phyloP scores from a whole-genome alignment of 2,888 invertebrate species.

The Gandaritis pyraliata region DNA sequence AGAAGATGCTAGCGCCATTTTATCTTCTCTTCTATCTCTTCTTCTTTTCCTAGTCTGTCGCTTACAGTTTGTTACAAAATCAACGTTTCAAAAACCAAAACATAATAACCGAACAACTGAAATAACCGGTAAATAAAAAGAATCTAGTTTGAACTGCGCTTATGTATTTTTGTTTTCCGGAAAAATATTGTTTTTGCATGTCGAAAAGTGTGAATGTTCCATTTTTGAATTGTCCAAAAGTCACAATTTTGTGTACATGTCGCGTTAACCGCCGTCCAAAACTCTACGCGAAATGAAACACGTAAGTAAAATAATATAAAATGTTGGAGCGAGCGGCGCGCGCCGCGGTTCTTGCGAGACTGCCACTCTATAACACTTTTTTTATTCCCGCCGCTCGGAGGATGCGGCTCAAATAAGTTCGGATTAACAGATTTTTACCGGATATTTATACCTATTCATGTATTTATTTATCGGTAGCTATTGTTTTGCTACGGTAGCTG shows the following conservation, averaged over 20 bases:
- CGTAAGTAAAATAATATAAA: slow-evolving; percentile 81
- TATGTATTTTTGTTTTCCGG: slow-evolving; percentile 64
- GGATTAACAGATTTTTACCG: slow-evolving; percentile 60
- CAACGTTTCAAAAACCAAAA: slow-evolving; percentile 66
- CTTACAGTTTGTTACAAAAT: slow-evolving; percentile 73
- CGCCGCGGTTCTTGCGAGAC: slow-evolving; percentile 75
- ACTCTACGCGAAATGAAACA: slow-evolving; percentile 83
- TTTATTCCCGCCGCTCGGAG: slow-evolving; percentile 74
- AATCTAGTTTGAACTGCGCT: slow-evolving; percentile 81
- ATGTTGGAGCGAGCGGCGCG: slow-evolving; percentile 77
- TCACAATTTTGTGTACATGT: slow-evolving; percentile 79
- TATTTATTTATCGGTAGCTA: slow-evolving; percentile 30
- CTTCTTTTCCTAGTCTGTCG: slow-evolving; percentile 56
- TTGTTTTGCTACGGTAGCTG: slow-evolving; percentile 22
- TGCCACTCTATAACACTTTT: slow-evolving; percentile 64
- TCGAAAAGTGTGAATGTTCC: slow-evolving; percentile 63
- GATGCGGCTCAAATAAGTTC: slow-evolving; percentile 72
- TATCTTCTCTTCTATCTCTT: slow-evolving; percentile 62
- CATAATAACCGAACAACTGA: slow-evolving; percentile 54
- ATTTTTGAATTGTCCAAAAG: slow-evolving; percentile 69
- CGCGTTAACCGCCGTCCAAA: slow-evolving; percentile 79
- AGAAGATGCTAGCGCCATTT: slow-evolving; percentile 86
- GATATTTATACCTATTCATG: slow-evolving; percentile 31
- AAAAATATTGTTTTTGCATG: slow-evolving; percentile 64
- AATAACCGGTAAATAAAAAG: slow-evolving; percentile 49